These are phyloP conservation scores for Danionella cerebrum DNA, from an alignment of 2,113 vertebrate species.

Conservation along the genomic window DNA sequence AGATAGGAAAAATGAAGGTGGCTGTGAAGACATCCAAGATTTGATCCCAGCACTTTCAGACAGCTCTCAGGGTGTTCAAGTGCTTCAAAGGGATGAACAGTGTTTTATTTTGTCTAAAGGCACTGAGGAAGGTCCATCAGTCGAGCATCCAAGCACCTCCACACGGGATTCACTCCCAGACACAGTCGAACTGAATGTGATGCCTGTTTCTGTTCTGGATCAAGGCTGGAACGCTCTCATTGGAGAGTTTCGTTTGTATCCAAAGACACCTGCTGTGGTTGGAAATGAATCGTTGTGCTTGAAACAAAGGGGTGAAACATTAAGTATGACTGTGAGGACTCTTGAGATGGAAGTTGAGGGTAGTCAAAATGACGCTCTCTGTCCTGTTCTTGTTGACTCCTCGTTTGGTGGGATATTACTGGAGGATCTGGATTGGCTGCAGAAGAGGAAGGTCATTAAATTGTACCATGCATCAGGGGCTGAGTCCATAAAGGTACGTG, in stretches of 20 bases:
- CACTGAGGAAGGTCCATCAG: conserved; percentile 45
- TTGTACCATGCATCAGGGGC: conserved; percentile 70
- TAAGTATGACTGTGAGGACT: conserved; percentile 65
- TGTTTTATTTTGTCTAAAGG: background rate
- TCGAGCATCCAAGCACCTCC: conserved; percentile 49
- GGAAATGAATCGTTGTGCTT: conserved; percentile 64
- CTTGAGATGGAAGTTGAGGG: conserved; percentile 44
- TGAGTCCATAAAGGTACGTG: conserved; percentile 72
- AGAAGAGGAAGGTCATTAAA: conserved; percentile 82
- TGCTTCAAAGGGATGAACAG: background rate
- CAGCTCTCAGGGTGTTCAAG: conserved; percentile 1
- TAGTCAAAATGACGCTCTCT: conserved; percentile 42
- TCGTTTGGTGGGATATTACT: conserved; percentile 67
- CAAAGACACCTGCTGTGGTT: conserved; percentile 49
- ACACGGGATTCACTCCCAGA: conserved; percentile 45
- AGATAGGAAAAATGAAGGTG: conserved; percentile 64
- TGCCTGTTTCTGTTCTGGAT: conserved; percentile 50
- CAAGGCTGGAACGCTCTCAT: conserved; percentile 76
- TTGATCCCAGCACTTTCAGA: background rate
- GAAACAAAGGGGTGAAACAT: conserved; percentile 59
- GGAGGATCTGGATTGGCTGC: conserved; percentile 89
- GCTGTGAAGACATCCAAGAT: conserved; percentile 35
- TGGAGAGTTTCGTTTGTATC: conserved; percentile 72
- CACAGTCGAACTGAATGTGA: conserved; percentile 62
- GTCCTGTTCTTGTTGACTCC: conserved; percentile 51